Evolutionary conservation across 2,113 vertebrate genomes (phyloP).

Genomic region (Petaurus breviceps): DNA sequence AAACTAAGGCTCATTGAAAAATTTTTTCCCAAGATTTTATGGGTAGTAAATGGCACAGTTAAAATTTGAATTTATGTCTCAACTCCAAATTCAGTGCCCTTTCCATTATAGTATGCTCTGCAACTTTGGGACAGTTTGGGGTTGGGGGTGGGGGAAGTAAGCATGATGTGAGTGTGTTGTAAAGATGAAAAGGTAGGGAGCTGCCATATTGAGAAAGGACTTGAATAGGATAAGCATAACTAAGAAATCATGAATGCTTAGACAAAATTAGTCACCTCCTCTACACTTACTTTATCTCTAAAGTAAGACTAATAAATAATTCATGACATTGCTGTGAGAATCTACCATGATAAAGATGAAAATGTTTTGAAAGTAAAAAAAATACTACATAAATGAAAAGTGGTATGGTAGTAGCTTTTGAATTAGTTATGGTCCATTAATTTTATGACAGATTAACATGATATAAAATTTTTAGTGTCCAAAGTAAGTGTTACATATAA

Average conservation of each 20-base stretch:
- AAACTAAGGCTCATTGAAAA: neutral
- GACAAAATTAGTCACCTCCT: neutral
- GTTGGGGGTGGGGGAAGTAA: accelerated
- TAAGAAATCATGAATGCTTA: neutral
- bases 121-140: neutral
- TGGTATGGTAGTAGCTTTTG: neutral
- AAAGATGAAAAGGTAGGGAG: neutral
- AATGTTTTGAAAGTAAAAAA: no score
- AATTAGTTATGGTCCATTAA: neutral
- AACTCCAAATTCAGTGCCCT: neutral
- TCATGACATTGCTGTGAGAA: neutral
- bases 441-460: neutral
- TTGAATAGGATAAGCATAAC: neutral
- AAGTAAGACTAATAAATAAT: neutral
- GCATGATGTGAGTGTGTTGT: neutral
- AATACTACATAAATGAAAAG: neutral
- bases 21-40: neutral
- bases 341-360: neutral
- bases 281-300: neutral
- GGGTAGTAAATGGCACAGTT: no score
- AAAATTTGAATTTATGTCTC: neutral
- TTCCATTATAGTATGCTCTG: no score
- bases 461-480: neutral
- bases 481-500: neutral
- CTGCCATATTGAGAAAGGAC: neutral